A percentile compares a stretch with the other conserved stretches of the same genome.
Conservation (phyloP, 1,140 invertebrate species). For the Drosophila grimshawi region DNA sequence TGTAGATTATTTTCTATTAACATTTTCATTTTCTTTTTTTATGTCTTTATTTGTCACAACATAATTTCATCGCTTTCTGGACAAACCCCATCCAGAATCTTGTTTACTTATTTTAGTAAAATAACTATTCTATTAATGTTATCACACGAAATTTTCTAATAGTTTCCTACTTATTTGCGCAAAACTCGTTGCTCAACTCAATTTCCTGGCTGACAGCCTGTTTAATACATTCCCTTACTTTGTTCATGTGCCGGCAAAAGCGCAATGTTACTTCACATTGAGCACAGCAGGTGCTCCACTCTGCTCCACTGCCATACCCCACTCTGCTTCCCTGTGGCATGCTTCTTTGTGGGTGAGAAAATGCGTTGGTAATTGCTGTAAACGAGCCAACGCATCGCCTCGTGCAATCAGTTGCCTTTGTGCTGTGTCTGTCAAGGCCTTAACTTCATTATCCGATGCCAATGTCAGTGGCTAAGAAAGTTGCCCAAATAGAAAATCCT, state of each 20-base stretch:
- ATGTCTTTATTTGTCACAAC: background rate
- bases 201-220: background rate
- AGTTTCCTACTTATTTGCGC: no score
- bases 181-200: background rate
- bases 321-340: background rate
- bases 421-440: conserved; percentile 27
- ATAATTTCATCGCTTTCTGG: background rate
- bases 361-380: conserved; percentile 71
- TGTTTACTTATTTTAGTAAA: background rate
- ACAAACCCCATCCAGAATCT: background rate
- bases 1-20: no score
- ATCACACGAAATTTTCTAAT: background rate
- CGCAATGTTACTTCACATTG: conserved; percentile 40
- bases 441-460: conserved; percentile 58
- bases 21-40: background rate
- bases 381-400: conserved; percentile 48
- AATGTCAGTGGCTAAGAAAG: conserved; percentile 29
- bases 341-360: conserved; percentile 61
- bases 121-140: background rate
- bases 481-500: conserved; percentile 31
- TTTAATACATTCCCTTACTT: background rate
- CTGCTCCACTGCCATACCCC: background rate
- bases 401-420: conserved; percentile 65
- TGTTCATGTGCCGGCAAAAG: conserved; percentile 38
- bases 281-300: conserved; percentile 61